A percentile compares a stretch with the other conserved stretches of the same genome.
Conservation (phyloP, 2,797 vertebrate species). For the Eremophila alpestris region DNA sequence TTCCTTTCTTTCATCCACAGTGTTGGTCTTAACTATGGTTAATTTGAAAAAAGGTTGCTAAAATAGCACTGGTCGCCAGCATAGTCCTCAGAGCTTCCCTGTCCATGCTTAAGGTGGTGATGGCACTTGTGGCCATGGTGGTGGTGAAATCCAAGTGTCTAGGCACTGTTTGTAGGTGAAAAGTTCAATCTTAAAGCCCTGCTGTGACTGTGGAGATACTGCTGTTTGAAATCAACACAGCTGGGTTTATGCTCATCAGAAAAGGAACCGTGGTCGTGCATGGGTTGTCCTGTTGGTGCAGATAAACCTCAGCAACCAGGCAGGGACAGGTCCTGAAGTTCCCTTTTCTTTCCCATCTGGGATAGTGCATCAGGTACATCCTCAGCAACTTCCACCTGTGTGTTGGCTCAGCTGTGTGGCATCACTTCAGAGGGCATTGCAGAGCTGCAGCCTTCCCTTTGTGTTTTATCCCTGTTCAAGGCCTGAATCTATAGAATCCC, state of each 20-base stretch:
- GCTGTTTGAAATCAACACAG: neutral
- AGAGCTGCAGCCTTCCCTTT: neutral
- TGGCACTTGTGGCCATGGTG: accelerated
- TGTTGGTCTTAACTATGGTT: neutral
- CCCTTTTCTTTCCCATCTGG: neutral
- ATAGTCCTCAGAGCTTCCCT: accelerated
- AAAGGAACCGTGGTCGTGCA: accelerated
- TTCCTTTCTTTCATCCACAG: neutral
- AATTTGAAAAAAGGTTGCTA: neutral
- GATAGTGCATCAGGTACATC: neutral
- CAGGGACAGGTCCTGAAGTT: neutral
- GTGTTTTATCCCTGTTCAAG: neutral
- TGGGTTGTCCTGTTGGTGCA: neutral
- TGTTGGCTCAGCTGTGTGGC: neutral
- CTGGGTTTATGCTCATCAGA: neutral
- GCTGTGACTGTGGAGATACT: neutral
- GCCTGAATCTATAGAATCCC: neutral
- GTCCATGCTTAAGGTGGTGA: accelerated
- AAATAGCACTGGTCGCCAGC: neutral
- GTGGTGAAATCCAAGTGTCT: neutral
- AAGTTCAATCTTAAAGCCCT: neutral
- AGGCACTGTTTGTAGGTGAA: neutral
- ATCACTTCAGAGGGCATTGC: neutral
- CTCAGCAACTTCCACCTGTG: accelerated
- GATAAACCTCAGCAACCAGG: neutral